Evolutionary conservation across 2,888 invertebrate genomes (phyloP).

Genomic region (Brachyptera risi): DNA sequence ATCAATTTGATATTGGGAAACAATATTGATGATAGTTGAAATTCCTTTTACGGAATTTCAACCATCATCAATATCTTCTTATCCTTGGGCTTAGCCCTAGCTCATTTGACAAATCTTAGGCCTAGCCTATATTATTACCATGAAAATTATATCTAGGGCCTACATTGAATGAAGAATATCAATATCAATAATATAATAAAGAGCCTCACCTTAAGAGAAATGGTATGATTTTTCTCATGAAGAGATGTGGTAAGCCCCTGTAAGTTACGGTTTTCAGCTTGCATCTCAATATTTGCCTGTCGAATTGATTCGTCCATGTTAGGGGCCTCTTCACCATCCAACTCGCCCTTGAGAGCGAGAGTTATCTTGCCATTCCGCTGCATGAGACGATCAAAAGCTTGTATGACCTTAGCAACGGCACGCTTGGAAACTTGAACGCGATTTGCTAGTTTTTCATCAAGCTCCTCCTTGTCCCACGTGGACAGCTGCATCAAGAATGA

Average conservation of each 20-base stretch:
- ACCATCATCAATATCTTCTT: too few species aligned
- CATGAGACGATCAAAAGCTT: conserved; percentile 92
- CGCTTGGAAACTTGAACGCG: conserved; percentile 94
- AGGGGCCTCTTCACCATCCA: conserved; percentile 67
- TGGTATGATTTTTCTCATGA: conserved; percentile 90
- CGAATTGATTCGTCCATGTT: conserved; percentile 77
- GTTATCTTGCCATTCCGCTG: conserved; percentile 95
- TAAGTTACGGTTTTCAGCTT: conserved; percentile 86
- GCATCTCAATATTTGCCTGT: conserved; percentile 81
- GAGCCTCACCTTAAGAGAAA: conserved; percentile 68
- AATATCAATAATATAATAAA: background rate
- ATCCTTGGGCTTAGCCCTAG: too few species aligned
- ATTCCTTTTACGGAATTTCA: too few species aligned
- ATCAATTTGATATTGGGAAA: too few species aligned
- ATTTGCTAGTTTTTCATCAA: conserved; percentile 93
- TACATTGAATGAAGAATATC: too few species aligned
- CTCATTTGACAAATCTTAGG: too few species aligned
- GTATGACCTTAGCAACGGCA: conserved; percentile 93
- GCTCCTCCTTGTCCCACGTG: conserved; percentile 96
- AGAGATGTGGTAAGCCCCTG: conserved; percentile 86
- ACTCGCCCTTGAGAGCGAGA: conserved; percentile 77
- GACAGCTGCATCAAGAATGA: conserved; percentile 93
- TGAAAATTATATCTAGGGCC: background rate
- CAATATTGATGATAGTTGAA: too few species aligned
- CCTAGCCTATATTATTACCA: background rate